Conservation (phyloP, 2,113 vertebrate genomes). For the Oophaga pumilio region DNA sequence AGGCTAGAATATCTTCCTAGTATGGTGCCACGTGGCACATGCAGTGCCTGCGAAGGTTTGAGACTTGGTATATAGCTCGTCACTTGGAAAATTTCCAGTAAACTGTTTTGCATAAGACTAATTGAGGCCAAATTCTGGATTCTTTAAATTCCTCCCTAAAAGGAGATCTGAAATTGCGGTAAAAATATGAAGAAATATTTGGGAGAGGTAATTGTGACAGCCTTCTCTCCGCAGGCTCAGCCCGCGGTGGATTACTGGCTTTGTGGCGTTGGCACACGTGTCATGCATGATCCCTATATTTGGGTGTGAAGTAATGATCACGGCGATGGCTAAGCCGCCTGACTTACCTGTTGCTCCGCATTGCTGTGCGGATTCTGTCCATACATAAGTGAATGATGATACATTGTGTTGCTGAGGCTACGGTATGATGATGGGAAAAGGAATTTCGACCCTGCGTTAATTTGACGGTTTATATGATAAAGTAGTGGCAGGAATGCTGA, state of each 20-base stretch:
- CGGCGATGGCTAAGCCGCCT: background rate
- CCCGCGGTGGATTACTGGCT: background rate
- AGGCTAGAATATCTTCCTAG: too few relatives aligned
- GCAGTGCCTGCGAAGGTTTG: too few relatives aligned
- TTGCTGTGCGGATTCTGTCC: background rate
- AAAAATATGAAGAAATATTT: background rate
- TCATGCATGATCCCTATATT: background rate
- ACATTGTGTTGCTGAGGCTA: background rate
- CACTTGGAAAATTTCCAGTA: too few relatives aligned
- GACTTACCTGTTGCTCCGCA: slow-evolving; percentile 14
- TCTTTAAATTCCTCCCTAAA: too few relatives aligned
- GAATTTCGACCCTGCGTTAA: slow-evolving; percentile 29
- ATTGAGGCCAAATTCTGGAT: too few relatives aligned
- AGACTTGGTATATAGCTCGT: too few relatives aligned
- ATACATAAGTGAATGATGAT: background rate
- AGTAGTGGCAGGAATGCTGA: slow-evolving; percentile 12
- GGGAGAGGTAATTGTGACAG: too few relatives aligned
- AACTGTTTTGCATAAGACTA: too few relatives aligned
- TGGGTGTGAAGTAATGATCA: background rate
- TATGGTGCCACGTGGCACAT: too few relatives aligned
- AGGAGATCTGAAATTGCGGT: background rate
- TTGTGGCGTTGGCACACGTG: background rate
- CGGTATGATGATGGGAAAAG: background rate
- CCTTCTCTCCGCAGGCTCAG: background rate
- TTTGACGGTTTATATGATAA: slow-evolving; percentile 1